A percentile compares a stretch with the other conserved stretches of the same genome.
Evolutionary conservation across 1,140 invertebrate species (phyloP).

Genomic region (Halictus rubicundus): DNA sequence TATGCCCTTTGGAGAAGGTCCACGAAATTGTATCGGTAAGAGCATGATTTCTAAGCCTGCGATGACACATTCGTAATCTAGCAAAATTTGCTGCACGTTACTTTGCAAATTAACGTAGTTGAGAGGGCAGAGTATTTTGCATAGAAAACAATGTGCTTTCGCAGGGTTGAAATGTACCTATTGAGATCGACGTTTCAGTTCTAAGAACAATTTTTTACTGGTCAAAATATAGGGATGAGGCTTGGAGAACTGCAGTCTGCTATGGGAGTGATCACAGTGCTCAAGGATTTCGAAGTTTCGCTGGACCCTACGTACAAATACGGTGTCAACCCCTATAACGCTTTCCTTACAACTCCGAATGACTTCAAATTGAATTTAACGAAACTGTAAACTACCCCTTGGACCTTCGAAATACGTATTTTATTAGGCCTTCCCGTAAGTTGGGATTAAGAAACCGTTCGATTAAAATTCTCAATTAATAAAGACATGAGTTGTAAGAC

Average conservation of each 20-base stretch:
- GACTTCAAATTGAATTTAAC: slow-evolving; percentile 57
- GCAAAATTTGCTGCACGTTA: too few relatives aligned
- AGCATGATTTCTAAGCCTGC: not conserved
- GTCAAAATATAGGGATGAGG: slow-evolving; percentile 78
- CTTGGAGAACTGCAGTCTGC: slow-evolving; percentile 84
- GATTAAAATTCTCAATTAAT: not conserved
- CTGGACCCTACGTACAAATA: slow-evolving; percentile 64
- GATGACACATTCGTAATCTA: too few relatives aligned
- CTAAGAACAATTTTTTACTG: slow-evolving; percentile 14
- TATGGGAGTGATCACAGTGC: slow-evolving; percentile 80
- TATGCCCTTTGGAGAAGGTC: slow-evolving; percentile 71
- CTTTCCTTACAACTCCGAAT: slow-evolving; percentile 49
- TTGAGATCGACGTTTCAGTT: not conserved
- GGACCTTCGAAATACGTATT: not conserved
- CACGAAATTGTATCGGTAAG: slow-evolving; percentile 69
- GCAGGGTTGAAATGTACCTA: too few relatives aligned
- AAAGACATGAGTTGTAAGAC: not conserved
- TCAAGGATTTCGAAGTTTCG: slow-evolving; percentile 77
- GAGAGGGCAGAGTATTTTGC: too few relatives aligned
- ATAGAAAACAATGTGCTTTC: too few relatives aligned
- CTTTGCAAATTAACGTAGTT: too few relatives aligned
- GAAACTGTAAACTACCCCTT: slow-evolving; percentile 23
- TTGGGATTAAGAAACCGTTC: not conserved
- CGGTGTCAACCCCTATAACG: slow-evolving; percentile 36
- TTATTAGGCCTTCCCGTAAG: not conserved